Percentiles rank a stretch among this genome's conserved stretches.
Conservation (phyloP, 2,888 invertebrate species). For the Diaperis boleti region DNA sequence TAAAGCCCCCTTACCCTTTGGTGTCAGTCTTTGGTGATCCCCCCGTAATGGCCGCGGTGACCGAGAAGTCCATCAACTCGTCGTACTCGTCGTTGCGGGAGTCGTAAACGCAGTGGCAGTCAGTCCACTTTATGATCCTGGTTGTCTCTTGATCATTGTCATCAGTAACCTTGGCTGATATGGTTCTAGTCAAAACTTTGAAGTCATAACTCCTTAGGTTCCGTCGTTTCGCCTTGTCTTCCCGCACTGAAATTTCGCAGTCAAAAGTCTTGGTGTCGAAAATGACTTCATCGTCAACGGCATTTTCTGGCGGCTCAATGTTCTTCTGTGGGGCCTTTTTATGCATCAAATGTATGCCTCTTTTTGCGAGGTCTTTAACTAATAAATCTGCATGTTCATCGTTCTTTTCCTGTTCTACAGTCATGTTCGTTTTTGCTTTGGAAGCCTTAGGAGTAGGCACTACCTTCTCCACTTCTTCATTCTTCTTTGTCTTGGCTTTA, state of each 20-base stretch:
- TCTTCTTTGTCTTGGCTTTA: conserved; percentile 9
- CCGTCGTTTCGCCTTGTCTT: conserved; percentile 2
- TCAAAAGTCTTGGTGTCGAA: conserved; percentile 18
- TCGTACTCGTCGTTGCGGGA: conserved; percentile 4
- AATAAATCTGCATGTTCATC: too few species aligned
- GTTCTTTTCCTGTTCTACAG: conserved; percentile 11
- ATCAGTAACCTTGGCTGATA: conserved; percentile 16
- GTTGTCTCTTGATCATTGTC: conserved; percentile 28
- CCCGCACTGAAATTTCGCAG: conserved; percentile 1
- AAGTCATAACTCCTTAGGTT: conserved; percentile 31
- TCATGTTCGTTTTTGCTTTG: too few species aligned
- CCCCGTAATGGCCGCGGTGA: background rate
- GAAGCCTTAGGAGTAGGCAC: too few species aligned
- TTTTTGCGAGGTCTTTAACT: conserved; percentile 58
- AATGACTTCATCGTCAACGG: background rate
- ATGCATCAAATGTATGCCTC: conserved; percentile 61
- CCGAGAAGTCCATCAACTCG: conserved; percentile 30
- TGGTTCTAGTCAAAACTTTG: conserved; percentile 11
- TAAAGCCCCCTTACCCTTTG: conserved; percentile 20
- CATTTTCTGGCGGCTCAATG: background rate
- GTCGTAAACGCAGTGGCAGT: conserved; percentile 12
- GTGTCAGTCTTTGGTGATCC: conserved; percentile 9
- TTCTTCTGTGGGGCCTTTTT: conserved; percentile 51
- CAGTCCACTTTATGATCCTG: conserved; percentile 19
- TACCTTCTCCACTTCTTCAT: too few species aligned